Evolutionary conservation across 2,113 vertebrate species (phyloP).

Genomic region (Entomyzon cyanotis): DNA sequence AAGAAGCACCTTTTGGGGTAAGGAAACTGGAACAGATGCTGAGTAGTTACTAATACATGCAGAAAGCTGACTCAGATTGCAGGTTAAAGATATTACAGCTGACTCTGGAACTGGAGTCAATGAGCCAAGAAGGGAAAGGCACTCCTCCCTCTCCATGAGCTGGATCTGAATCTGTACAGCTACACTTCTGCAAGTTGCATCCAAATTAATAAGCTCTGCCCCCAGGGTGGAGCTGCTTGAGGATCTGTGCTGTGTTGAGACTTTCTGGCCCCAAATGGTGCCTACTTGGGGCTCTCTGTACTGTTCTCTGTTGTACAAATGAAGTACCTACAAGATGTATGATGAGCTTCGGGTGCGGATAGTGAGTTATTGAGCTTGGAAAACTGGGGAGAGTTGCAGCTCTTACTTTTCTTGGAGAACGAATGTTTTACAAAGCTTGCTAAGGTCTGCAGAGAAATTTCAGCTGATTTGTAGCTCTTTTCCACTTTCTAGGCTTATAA

Average conservation of each 20-base stretch:
- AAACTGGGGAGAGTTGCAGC: not conserved
- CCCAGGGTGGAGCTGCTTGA: not conserved
- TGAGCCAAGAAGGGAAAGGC: not conserved
- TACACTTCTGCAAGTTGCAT: not conserved
- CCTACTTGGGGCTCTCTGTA: not conserved
- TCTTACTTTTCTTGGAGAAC: not conserved
- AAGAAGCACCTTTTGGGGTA: not conserved
- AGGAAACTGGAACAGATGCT: not conserved
- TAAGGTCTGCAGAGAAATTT: not conserved
- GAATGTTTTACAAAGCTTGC: not conserved
- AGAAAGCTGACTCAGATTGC: not conserved
- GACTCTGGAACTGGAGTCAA: not conserved
- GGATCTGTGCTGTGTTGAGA: not conserved
- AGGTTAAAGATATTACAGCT: not conserved
- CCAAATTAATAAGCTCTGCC: not conserved
- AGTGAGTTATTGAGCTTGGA: not conserved
- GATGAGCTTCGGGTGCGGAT: not conserved
- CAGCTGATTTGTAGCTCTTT: not conserved
- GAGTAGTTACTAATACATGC: not conserved
- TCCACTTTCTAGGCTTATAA: not conserved
- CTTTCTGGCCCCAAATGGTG: not conserved
- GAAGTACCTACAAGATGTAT: accelerated
- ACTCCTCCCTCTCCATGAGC: not conserved
- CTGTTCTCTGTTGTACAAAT: not conserved
- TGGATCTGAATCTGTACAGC: not conserved